A percentile compares a stretch with the other conserved stretches of the same genome.
Conservation (phyloP, 2,113 vertebrate genomes). For the Scopus umbretta region DNA sequence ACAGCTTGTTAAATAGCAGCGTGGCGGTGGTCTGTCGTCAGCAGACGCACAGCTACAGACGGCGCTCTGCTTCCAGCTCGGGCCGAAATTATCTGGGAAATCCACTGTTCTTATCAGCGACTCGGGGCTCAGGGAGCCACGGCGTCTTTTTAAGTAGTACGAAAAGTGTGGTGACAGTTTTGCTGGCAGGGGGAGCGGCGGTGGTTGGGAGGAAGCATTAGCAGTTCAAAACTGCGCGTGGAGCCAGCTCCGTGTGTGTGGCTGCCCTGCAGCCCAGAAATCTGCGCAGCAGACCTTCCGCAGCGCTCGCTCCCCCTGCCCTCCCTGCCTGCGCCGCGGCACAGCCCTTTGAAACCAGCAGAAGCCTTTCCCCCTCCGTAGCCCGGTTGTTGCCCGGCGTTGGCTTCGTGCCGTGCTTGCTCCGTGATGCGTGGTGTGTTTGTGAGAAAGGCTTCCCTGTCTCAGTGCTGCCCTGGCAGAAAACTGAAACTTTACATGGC, state of each 20-base stretch:
- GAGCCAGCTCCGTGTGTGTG: neutral
- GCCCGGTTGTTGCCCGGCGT: neutral
- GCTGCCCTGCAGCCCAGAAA: neutral
- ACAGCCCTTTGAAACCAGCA: rapidly evolving
- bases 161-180: neutral
- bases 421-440: neutral
- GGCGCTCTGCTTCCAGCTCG: neutral
- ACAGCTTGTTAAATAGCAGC: neutral
- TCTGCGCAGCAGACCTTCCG: neutral
- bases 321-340: neutral
- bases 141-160: neutral
- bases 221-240: neutral
- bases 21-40: neutral
- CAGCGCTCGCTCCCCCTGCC: neutral
- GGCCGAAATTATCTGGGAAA: neutral
- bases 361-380: neutral
- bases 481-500: neutral
- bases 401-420: neutral
- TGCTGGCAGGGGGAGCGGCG: neutral
- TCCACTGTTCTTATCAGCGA: neutral
- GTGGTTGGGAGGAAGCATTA: neutral
- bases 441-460: neutral
- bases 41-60: neutral
- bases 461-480: neutral
- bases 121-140: neutral